These are phyloP conservation scores for Agrochola litura DNA, from an alignment of 2,888 invertebrate genomes.

Conservation along the genomic window DNA sequence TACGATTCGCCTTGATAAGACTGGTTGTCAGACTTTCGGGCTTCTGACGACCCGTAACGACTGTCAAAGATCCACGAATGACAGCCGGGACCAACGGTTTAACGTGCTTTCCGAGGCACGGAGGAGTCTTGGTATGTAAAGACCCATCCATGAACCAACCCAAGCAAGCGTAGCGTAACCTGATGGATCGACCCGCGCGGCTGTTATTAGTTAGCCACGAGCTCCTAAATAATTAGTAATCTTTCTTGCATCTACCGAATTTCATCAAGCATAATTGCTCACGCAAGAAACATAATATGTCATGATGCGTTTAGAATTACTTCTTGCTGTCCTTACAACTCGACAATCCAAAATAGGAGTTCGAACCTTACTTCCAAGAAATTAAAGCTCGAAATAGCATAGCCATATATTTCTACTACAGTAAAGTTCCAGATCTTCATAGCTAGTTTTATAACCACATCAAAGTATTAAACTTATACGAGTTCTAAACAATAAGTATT, in stretches of 20 bases:
- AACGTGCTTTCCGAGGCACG: no score
- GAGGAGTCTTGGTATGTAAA: no score
- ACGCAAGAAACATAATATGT: neutral
- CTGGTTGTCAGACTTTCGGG: no score
- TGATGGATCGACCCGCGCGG: no score
- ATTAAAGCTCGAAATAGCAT: neutral
- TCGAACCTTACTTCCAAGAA: rapidly evolving
- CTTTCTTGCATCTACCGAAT: neutral
- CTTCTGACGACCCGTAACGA: no score
- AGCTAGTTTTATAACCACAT: conserved; percentile 39
- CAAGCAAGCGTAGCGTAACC: no score
- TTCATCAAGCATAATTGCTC: neutral
- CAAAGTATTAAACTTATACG: conserved; percentile 40
- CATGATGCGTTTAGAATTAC: conserved; percentile 9
- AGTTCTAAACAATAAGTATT: conserved; percentile 46
- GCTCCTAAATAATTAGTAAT: neutral
- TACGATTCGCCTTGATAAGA: no score
- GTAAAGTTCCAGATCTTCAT: conserved; percentile 20
- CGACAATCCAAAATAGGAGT: neutral
- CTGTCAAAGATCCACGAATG: no score
- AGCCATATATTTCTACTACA: neutral
- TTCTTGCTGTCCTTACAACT: neutral
- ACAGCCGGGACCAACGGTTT: no score
- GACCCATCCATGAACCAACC: no score
- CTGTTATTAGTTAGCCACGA: no score